Base-by-base conservation (phyloP, 2,888 invertebrate genomes). In the Drosophila siamana region DNA sequence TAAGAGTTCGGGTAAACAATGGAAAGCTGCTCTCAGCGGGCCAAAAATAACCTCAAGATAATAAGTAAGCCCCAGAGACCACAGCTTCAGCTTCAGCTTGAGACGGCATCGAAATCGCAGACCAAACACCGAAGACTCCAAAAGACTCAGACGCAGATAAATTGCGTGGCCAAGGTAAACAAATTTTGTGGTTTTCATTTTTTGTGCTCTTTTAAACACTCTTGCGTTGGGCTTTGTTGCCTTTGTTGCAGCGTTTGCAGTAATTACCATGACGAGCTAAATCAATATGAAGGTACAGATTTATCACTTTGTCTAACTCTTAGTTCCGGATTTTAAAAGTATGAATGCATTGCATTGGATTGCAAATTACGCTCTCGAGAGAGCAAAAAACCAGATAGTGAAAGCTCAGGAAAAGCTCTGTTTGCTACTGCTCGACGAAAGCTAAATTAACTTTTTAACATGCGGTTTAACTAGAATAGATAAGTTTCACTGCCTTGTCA, bases 141-240 rank as follows among this genome's bases (percentile, higher is more conserved):
- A 33, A 33, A 4, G 30, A 38, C 28, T 40, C 59, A 63, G 74
- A 57, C 78, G 46, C 62, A 47, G 73, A 73, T 78, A 78, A 78
- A 73, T 75, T 63, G 78, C 63, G 63, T 62, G 74, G 69, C 68
- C 74, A 75, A 75, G 74, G 74, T 75, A 75, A 75, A 75, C 74
- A 75, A 74, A 74, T 62, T 26, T 61, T 38, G 8, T 46, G 11
- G 11, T 40, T 13, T 28, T 51, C 22, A 51, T 73, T 64, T 50
- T n/a, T 22, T 30, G 9, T 52, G 13, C 4, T 28, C n/a, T 2
- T 33, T 19, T 36, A 26, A 19, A 11, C 47, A 63, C 74, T 68
- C 74, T 74, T 60, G 62, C 52, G 4, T 11, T 54, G 16, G 59
- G 26, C 44, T 28, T 61, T 66, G 26, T 44, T 8, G 24, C 52